These are phyloP conservation scores for Corythaixoides concolor DNA, from an alignment of 2,113 vertebrate genomes.

Conservation along the genomic window DNA sequence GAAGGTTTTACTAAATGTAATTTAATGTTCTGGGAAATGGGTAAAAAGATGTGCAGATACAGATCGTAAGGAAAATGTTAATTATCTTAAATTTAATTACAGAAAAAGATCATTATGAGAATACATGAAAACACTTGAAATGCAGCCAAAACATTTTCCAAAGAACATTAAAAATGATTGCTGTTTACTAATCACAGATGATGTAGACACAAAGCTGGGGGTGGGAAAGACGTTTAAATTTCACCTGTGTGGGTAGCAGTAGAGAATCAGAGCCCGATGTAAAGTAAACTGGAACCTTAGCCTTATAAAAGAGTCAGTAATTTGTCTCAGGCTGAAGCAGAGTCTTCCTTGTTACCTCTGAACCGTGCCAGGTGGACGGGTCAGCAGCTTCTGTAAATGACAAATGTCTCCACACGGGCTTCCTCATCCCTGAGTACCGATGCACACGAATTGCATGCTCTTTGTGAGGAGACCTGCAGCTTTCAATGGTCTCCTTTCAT, in stretches of 20 bases:
- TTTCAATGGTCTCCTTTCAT: not conserved
- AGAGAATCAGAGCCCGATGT: not conserved
- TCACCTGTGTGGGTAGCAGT: not conserved
- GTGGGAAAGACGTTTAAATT: not conserved
- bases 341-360: not conserved
- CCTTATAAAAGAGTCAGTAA: not conserved
- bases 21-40: constrained; percentile 71
- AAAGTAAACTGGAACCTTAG: not conserved
- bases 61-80: constrained; percentile 73
- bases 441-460: not conserved
- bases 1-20: constrained; percentile 50
- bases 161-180: constrained; percentile 71
- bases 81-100: constrained; percentile 81
- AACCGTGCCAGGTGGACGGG: not conserved
- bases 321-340: not conserved
- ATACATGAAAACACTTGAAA: constrained; percentile 75
- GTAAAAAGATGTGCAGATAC: constrained; percentile 62
- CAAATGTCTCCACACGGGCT: not conserved
- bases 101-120: constrained; percentile 70
- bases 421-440: not conserved
- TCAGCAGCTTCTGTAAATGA: not conserved
- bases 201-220: constrained; percentile 34
- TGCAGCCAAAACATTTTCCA: constrained; percentile 71
- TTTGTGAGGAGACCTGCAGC: not conserved
- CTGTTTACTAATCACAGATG: constrained; percentile 71